phyloP scores from a whole-genome alignment of 2,113 vertebrate species.

The Benitochromis conjunctus region DNA sequence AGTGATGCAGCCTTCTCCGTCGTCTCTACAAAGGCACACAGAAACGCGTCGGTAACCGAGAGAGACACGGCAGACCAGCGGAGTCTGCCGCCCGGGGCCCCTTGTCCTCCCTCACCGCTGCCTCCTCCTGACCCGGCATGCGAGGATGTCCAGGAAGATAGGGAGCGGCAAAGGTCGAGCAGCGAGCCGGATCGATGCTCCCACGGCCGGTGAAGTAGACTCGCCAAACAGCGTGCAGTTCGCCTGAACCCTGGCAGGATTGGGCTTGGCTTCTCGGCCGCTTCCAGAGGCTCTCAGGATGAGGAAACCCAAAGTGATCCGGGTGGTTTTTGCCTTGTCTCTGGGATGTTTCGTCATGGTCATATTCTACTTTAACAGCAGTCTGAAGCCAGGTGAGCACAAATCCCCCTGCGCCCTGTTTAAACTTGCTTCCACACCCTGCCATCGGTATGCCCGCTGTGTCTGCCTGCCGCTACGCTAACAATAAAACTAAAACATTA shows the following conservation, averaged over 20 bases:
- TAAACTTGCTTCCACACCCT: not conserved
- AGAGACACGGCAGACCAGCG: not conserved
- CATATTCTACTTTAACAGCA: slow-evolving; percentile 78
- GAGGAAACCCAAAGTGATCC: slow-evolving; percentile 71
- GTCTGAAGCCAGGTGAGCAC: slow-evolving; percentile 77
- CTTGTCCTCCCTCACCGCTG: not conserved
- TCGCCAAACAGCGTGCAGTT: not conserved
- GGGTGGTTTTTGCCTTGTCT: slow-evolving; percentile 71
- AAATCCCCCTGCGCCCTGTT: not conserved
- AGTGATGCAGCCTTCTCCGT: not conserved
- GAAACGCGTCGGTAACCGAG: not conserved
- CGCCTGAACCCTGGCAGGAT: slow-evolving; percentile 19
- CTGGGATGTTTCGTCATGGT: slow-evolving; percentile 79
- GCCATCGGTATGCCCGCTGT: not conserved
- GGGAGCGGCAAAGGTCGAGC: slow-evolving; percentile 5
- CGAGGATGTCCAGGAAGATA: slow-evolving; percentile 34
- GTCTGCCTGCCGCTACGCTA: not conserved
- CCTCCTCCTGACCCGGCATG: slow-evolving; percentile 5
- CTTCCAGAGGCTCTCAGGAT: slow-evolving; percentile 60
- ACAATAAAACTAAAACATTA: not conserved
- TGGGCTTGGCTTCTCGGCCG: not conserved
- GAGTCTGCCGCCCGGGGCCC: not conserved
- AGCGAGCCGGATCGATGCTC: slow-evolving; percentile 27
- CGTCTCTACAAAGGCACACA: not conserved
- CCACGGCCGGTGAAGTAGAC: slow-evolving; percentile 32